Percentiles rank a stretch among this genome's conserved stretches.
phyloP scores from a whole-genome alignment of 2,113 vertebrate species.

The Cnemophilus loriae region DNA sequence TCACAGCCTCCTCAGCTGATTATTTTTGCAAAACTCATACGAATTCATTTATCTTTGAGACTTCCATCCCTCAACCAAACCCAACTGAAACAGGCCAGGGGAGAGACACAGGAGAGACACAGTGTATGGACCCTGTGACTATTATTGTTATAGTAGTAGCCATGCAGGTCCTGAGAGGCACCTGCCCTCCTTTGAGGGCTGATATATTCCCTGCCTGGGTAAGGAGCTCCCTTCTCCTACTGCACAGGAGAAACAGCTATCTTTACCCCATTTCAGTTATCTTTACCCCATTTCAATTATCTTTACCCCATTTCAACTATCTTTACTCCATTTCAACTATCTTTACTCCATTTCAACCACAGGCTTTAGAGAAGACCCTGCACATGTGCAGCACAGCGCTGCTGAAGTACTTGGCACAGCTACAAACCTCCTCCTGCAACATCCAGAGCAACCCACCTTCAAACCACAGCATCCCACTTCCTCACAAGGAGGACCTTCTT shows the following conservation, averaged over 20 bases:
- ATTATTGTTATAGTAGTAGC: not conserved
- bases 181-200: not conserved
- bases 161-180: not conserved
- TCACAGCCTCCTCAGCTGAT: not conserved
- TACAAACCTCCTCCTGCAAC: not conserved
- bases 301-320: not conserved
- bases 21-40: not conserved
- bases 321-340: not conserved
- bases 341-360: not conserved
- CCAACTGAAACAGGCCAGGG: not conserved
- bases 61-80: not conserved
- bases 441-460: not conserved
- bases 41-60: not conserved
- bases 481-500: not conserved
- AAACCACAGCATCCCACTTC: not conserved
- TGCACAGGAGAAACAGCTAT: not conserved
- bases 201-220: not conserved
- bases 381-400: accelerated
- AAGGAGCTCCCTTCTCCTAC: not conserved
- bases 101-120: not conserved
- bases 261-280: not conserved
- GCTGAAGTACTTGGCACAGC: not conserved
- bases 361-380: not conserved
- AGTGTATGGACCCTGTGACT: not conserved
- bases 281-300: not conserved